Evolutionary conservation across 2,888 invertebrate species (phyloP).

Genomic region (Andrena camellia): DNA sequence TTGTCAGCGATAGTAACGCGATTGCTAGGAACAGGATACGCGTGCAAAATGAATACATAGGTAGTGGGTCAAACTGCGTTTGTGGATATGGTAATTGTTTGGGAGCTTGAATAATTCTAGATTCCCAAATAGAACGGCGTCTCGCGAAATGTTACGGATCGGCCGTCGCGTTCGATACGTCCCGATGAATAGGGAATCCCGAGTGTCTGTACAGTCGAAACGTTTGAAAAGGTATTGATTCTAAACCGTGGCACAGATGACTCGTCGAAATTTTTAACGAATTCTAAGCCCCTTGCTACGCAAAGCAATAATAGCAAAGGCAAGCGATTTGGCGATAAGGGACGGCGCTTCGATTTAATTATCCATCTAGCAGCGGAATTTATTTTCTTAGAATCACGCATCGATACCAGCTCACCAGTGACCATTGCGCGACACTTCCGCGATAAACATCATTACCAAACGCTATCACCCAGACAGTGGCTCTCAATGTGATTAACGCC

Average conservation of each 20-base stretch:
- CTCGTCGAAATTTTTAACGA: background rate
- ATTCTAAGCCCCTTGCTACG: background rate
- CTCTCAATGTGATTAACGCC: constrained; percentile 7
- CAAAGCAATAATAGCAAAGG: background rate
- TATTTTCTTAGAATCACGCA: constrained; percentile 2
- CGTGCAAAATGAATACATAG: background rate
- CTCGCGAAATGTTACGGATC: background rate
- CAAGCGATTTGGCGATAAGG: background rate
- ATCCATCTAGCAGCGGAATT: background rate
- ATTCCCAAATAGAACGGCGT: background rate
- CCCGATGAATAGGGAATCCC: background rate
- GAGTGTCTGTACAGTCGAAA: background rate
- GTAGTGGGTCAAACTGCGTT: background rate
- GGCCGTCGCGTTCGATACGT: background rate
- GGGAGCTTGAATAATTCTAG: background rate
- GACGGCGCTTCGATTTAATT: background rate
- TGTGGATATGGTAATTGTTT: too few species aligned
- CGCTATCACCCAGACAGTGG: constrained; percentile 1
- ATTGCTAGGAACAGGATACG: background rate
- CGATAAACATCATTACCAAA: constrained; percentile 18
- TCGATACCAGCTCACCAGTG: background rate
- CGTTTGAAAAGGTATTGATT: background rate
- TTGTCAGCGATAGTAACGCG: background rate
- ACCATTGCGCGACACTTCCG: constrained; percentile 18
- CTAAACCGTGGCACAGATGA: background rate